phyloP scores from a whole-genome alignment of 2,797 vertebrate genomes.

The Enteromius viviparus region DNA sequence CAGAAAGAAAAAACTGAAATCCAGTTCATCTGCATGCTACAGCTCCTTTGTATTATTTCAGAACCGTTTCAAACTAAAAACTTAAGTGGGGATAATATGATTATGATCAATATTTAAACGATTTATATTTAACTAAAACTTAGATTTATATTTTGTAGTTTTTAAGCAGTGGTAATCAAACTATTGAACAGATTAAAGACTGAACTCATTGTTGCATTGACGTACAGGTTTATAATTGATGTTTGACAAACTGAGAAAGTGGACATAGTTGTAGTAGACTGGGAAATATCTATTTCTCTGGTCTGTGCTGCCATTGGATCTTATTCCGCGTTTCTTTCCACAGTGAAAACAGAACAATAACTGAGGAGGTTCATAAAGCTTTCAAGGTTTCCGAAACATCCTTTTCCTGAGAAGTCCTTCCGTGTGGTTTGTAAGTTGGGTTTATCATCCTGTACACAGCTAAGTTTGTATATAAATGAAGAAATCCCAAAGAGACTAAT shows the following conservation, averaged over 20 bases:
- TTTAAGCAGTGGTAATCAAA: not conserved
- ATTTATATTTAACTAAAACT: not conserved
- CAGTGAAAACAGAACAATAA: conserved; percentile 18
- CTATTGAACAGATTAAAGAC: not conserved
- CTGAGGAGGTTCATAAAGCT: conserved; percentile 5
- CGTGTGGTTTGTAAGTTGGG: not conserved
- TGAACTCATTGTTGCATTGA: not conserved
- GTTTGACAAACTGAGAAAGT: not conserved
- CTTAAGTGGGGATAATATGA: not conserved
- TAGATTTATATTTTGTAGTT: not conserved
- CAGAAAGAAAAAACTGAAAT: not conserved
- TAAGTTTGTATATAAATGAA: conserved; percentile 27
- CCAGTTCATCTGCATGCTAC: not conserved
- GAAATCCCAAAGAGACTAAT: conserved; percentile 11
- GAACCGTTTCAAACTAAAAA: not conserved
- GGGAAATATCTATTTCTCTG: conserved; percentile 16
- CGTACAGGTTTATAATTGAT: not conserved
- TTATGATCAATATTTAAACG: not conserved
- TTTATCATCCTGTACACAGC: not conserved
- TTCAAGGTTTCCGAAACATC: conserved; percentile 47
- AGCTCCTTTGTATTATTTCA: not conserved
- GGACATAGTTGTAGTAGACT: not conserved
- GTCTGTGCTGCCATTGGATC: not conserved
- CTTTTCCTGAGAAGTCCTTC: conserved; percentile 51
- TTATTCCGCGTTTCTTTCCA: not conserved